Conservation (phyloP, 1,140 invertebrate genomes). For the Drosophila equinoxialis region DNA sequence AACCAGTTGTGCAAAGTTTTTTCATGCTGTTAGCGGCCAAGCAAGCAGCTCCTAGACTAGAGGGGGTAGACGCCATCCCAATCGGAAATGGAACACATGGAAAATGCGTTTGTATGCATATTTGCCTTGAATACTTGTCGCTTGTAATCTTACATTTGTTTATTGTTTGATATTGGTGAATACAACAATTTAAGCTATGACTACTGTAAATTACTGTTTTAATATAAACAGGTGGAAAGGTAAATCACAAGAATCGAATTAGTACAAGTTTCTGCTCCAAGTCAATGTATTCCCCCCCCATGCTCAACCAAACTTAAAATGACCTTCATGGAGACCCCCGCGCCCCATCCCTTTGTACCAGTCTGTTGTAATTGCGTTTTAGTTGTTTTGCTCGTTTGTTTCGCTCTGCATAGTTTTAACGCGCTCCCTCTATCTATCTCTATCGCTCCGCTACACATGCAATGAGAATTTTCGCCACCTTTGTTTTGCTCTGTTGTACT, state of each 20-base stretch:
- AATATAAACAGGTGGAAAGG: too few relatives aligned
- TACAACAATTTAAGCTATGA: too few relatives aligned
- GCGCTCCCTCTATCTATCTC: background rate
- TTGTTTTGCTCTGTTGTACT: conserved; percentile 72
- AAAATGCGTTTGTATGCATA: background rate
- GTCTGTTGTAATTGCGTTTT: conserved; percentile 65
- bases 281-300: background rate
- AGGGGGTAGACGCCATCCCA: too few relatives aligned
- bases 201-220: too few relatives aligned
- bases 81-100: background rate
- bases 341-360: background rate
- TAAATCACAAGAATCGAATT: too few relatives aligned
- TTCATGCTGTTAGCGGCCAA: background rate
- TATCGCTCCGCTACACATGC: background rate
- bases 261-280: background rate
- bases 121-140: too few relatives aligned
- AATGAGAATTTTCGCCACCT: conserved; percentile 44
- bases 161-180: background rate
- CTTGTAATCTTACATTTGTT: too few relatives aligned
- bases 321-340: background rate
- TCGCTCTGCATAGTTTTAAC: conserved; percentile 64
- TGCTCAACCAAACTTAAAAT: conserved; percentile 20
- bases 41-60: too few relatives aligned
- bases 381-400: conserved; percentile 77
- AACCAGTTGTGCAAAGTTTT: conserved; percentile 2